A percentile compares a stretch with the other conserved stretches of the same genome.
Evolutionary conservation across 1,140 invertebrate genomes (phyloP).

Genomic region (Drosophila bocqueti): DNA sequence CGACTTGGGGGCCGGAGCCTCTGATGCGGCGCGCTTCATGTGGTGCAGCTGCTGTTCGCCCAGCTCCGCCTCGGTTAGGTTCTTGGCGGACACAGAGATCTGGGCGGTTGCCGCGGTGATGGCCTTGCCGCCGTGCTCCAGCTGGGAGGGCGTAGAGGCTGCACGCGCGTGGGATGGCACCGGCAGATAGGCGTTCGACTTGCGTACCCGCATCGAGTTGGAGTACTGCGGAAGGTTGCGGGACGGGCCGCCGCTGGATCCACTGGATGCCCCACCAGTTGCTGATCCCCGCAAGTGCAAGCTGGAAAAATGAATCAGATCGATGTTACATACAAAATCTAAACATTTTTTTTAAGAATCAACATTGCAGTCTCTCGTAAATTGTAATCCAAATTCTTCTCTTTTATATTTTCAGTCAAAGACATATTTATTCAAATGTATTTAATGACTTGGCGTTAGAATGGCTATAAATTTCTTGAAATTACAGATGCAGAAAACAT

Average conservation of each 20-base stretch:
- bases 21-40: constrained; percentile 79
- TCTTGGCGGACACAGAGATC: constrained; percentile 58
- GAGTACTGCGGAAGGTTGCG: constrained; percentile 81
- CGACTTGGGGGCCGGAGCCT: constrained; percentile 62
- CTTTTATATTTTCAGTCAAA: constrained; percentile 1
- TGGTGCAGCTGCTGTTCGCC: constrained; percentile 58
- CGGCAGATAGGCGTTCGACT: constrained; percentile 74
- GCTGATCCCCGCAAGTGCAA: constrained; percentile 43
- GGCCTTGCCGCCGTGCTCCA: constrained; percentile 64
- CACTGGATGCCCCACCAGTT: constrained; percentile 25
- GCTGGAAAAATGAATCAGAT: constrained; percentile 12
- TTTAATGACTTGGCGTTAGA: constrained; percentile 8
- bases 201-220: constrained; percentile 81
- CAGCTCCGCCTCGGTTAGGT: constrained; percentile 48
- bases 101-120: constrained; percentile 35
- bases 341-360: background rate
- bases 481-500: constrained; percentile 7
- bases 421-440: constrained; percentile 14
- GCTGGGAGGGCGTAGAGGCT: constrained; percentile 82
- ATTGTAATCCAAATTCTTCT: background rate
- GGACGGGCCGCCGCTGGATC: constrained; percentile 1
- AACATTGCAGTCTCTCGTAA: background rate
- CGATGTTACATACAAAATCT: background rate
- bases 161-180: constrained; percentile 80
- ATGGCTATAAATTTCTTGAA: constrained; percentile 6